Conservation (phyloP, 2,888 invertebrate species). For the Pogonocherus hispidulus region DNA sequence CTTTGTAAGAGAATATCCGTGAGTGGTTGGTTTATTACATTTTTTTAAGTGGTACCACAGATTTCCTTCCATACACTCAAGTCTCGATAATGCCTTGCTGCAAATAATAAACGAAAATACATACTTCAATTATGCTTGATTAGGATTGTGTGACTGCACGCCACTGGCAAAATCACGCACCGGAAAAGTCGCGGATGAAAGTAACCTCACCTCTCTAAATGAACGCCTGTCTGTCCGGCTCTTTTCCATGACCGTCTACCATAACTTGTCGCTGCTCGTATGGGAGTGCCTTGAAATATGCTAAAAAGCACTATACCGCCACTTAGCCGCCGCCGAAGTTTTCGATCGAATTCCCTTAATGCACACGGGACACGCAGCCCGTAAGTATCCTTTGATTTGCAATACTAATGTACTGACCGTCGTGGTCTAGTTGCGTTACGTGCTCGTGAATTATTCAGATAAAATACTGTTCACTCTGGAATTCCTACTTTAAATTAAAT, state of each 20-base stretch:
- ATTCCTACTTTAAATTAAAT: background rate
- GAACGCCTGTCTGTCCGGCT: background rate
- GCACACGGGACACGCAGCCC: background rate
- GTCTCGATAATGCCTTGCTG: too few species aligned
- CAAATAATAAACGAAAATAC: too few species aligned
- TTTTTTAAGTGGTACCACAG: too few species aligned
- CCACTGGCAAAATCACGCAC: background rate
- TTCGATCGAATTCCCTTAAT: slow-evolving; percentile 11
- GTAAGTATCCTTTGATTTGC: slow-evolving; percentile 4
- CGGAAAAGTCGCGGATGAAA: slow-evolving; percentile 20
- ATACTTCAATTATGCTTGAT: too few species aligned
- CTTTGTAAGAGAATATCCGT: too few species aligned
- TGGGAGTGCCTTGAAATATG: slow-evolving; percentile 17
- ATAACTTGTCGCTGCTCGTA: background rate
- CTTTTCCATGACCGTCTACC: background rate
- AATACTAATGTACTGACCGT: background rate
- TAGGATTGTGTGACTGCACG: too few species aligned
- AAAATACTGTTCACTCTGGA: background rate
- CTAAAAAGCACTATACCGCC: background rate
- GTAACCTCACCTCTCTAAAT: slow-evolving; percentile 15
- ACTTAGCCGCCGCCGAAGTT: slow-evolving; percentile 8
- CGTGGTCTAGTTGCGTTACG: slow-evolving; percentile 6
- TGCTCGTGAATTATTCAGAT: slow-evolving; percentile 6
- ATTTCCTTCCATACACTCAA: too few species aligned
- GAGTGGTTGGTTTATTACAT: too few species aligned